Conservation (phyloP, 1,140 invertebrate species). For the Aphelinus atriplicis region DNA sequence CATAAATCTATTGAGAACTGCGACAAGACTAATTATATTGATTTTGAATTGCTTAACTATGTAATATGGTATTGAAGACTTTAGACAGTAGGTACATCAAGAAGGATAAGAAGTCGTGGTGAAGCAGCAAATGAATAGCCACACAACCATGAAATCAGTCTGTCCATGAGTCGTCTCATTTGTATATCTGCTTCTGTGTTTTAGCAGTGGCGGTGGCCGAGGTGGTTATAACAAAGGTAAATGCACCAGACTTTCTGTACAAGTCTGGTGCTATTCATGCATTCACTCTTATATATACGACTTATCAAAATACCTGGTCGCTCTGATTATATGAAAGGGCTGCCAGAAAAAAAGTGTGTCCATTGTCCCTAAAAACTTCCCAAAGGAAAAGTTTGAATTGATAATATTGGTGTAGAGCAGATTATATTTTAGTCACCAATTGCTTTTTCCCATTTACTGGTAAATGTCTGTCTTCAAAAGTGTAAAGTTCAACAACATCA, state of each 20-base stretch:
- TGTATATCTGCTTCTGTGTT: conserved; percentile 77
- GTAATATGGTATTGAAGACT: conserved; percentile 68
- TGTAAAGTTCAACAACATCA: neutral
- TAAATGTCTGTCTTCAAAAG: neutral
- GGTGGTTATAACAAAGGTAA: conserved; percentile 90
- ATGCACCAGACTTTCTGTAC: conserved; percentile 75
- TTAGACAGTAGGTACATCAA: conserved; percentile 71
- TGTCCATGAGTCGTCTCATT: conserved; percentile 68
- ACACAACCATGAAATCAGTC: conserved; percentile 73
- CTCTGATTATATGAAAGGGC: conserved; percentile 66
- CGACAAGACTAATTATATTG: conserved; percentile 62
- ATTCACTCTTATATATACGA: conserved; percentile 73
- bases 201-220: conserved; percentile 85
- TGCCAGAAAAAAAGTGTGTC: conserved; percentile 48
- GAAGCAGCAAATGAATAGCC: conserved; percentile 71
- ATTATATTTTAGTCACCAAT: conserved; percentile 50
- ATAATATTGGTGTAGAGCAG: conserved; percentile 25
- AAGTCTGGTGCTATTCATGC: conserved; percentile 74
- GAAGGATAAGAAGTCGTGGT: conserved; percentile 67
- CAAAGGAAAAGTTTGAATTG: conserved; percentile 19
- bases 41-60: conserved; percentile 42
- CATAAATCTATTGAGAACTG: conserved; percentile 55
- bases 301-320: conserved; percentile 62
- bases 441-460: conserved; percentile 46
- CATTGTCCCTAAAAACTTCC: conserved; percentile 30